Evolutionary conservation across 2,888 invertebrate genomes (phyloP), one percentile per base, ranked within the genome.

Genomic region (Hecatera dysodea): DNA sequence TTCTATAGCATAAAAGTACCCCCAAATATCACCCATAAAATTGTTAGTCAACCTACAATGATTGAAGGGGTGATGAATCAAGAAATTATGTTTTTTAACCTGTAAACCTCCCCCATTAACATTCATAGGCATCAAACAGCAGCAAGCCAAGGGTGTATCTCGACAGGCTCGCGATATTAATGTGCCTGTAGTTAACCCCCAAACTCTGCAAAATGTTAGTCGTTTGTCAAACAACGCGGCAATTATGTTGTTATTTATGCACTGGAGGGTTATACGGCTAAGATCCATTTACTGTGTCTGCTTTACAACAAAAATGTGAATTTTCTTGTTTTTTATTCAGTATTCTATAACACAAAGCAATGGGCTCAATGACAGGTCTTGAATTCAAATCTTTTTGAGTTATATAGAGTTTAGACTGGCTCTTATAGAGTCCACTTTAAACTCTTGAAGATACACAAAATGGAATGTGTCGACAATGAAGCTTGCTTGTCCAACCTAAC

Each of bases 231-330:
- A 92, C 89, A 88, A 89, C 90, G 88, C 88, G 89, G 92, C 93
- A 94, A 94, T 94, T 94, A 94, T 92, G 90, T 87, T 80, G 92
- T 94, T 94, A 94, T 94, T 94, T 94, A 94, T 94, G 93, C 89
- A 88, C 85, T 85, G 85, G 65, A 69, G 90, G 89, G 90, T 86
- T 84, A 89, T 87, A 89, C 87, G 86, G 85, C 70, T 72, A 71
- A 88, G 88, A 93, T 93, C 91, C 91, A 92, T 92, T 84, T 84
- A 75, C 63, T 71, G 53, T 64, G 69, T 73, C 82, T 84, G 79
- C n/a, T 75, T 67, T 50, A 57, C 62, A 56, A 72, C 78, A 73
- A 81, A 75, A 81, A 74, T 81, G 19, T 42, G 52, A 68, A 74
- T 44, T 50, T 42, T 44, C 59, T 36, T 73, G 33, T 64, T 50